A percentile compares a stretch with the other conserved stretches of the same genome.
Evolutionary conservation across 1,140 invertebrate species (phyloP).

Genomic region (Drosophila ogumai): DNA sequence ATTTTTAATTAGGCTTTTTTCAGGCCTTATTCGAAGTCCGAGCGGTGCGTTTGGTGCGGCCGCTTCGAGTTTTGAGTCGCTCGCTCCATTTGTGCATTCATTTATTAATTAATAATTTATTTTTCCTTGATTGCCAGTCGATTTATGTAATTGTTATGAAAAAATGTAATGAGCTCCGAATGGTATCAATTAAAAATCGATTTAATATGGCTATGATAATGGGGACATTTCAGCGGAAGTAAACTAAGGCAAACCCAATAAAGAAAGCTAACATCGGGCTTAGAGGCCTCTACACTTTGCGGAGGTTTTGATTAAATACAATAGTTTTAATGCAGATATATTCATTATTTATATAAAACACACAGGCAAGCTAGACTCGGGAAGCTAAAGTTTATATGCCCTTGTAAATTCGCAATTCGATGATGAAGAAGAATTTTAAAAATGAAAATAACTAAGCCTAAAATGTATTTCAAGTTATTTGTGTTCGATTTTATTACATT

Average conservation of each 20-base stretch:
- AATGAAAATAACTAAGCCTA: too few relatives aligned
- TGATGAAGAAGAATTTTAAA: too few relatives aligned
- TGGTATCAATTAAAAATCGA: slow-evolving; percentile 29
- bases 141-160: slow-evolving; percentile 36
- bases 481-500: too few relatives aligned
- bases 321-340: too few relatives aligned
- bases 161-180: slow-evolving; percentile 1
- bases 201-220: background rate
- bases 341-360: too few relatives aligned
- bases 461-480: too few relatives aligned
- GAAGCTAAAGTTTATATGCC: too few relatives aligned
- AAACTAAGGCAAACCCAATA: background rate
- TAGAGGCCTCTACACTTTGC: too few relatives aligned
- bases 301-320: too few relatives aligned
- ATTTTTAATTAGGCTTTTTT: slow-evolving; percentile 77
- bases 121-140: slow-evolving; percentile 32
- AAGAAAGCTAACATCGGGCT: background rate
- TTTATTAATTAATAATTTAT: slow-evolving; percentile 56
- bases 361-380: too few relatives aligned
- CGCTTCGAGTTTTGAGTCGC: slow-evolving; percentile 1
- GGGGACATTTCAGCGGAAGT: background rate
- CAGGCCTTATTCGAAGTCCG: slow-evolving; percentile 24
- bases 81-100: slow-evolving; percentile 35
- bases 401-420: too few relatives aligned
- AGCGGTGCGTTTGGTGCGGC: slow-evolving; percentile 9